phyloP scores from a whole-genome alignment of 2,113 vertebrate species.

The Cinclus mexicanus region DNA sequence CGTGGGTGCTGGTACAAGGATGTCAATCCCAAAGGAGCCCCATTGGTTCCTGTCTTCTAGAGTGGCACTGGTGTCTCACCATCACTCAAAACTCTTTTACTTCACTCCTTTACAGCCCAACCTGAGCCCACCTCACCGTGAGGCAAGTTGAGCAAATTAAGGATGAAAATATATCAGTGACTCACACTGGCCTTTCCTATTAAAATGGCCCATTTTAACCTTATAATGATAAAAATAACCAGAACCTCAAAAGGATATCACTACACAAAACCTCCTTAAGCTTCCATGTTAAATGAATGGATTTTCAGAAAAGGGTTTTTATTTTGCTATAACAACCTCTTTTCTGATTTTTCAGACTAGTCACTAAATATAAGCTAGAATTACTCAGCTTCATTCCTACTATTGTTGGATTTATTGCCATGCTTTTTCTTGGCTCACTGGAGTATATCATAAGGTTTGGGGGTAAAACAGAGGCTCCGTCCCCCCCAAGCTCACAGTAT shows the following conservation, averaged over 20 bases:
- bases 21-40: too few relatives aligned
- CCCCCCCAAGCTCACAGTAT: accelerated
- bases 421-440: not conserved
- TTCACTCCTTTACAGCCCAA: not conserved
- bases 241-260: not conserved
- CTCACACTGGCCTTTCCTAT: not conserved
- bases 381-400: not conserved
- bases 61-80: not conserved
- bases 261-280: not conserved
- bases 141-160: not conserved
- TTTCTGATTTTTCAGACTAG: not conserved
- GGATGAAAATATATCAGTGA: not conserved
- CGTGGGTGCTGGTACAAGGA: accelerated
- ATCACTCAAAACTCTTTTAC: not conserved
- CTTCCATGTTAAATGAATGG: not conserved
- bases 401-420: not conserved
- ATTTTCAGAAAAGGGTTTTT: not conserved
- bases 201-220: not conserved
- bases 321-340: not conserved
- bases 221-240: not conserved
- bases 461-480: not conserved
- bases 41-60: accelerated
- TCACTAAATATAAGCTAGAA: not conserved
- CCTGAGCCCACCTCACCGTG: not conserved
- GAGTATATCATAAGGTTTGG: not conserved